Conservation (phyloP, 2,113 vertebrate species). For the Vidua chalybeata region DNA sequence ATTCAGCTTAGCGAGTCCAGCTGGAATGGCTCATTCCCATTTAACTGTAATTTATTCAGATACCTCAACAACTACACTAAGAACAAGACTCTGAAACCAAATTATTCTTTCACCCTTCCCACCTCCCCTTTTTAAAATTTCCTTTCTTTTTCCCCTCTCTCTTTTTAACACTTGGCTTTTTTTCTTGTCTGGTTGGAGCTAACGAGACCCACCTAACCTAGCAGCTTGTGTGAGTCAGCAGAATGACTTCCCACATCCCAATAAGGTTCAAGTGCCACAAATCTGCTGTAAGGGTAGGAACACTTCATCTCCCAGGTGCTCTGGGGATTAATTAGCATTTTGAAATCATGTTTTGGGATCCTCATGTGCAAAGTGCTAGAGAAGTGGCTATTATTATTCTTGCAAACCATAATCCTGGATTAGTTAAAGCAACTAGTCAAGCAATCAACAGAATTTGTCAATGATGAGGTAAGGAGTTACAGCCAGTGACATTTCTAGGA, state of each 20-base stretch:
- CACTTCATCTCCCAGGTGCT: constrained; percentile 7
- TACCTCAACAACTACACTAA: background rate
- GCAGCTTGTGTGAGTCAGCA: constrained; percentile 23
- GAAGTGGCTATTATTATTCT: constrained; percentile 32
- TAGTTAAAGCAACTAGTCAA: constrained; percentile 51
- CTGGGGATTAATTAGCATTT: constrained; percentile 56
- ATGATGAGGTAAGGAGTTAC: constrained; percentile 44
- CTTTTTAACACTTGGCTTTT: background rate
- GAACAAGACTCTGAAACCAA: background rate
- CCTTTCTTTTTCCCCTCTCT: accelerated
- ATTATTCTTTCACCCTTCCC: background rate
- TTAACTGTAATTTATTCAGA: background rate
- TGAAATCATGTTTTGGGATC: constrained; percentile 10
- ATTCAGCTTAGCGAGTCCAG: background rate
- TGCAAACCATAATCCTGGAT: constrained; percentile 20
- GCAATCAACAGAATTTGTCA: constrained; percentile 53
- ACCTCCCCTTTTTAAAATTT: background rate
- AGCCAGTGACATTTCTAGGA: constrained; percentile 67
- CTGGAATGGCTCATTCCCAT: background rate
- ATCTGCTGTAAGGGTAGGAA: background rate
- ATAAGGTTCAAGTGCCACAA: background rate
- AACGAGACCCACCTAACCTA: background rate
- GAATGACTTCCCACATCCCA: background rate
- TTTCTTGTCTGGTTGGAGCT: background rate
- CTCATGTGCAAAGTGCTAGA: background rate